Evolutionary conservation across 2,113 vertebrate species (phyloP).

Genomic region (Xenotilapia caudafasciata): DNA sequence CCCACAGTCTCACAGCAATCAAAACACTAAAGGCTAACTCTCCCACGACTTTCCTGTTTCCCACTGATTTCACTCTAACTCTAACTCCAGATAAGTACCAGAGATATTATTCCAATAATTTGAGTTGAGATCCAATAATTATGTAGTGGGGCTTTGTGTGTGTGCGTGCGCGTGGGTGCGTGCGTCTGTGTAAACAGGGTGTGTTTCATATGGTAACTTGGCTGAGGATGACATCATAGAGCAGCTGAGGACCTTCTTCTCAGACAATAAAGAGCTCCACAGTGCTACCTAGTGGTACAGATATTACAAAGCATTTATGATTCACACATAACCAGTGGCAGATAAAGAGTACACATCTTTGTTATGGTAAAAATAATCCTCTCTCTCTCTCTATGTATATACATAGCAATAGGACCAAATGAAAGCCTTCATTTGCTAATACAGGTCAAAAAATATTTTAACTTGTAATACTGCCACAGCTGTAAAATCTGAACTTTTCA

Average conservation of each 20-base stretch:
- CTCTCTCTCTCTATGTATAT: not conserved
- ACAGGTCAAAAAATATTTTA: not conserved
- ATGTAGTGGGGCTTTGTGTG: not conserved
- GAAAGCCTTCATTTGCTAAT: not conserved
- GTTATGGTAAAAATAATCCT: not conserved
- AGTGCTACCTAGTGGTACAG: not conserved
- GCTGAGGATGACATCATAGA: conserved; percentile 48
- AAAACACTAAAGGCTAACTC: conserved; percentile 38
- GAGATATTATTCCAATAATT: conserved; percentile 19
- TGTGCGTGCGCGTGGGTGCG: not conserved
- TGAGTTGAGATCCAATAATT: not conserved
- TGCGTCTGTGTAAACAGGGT: not conserved
- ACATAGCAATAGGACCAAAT: not conserved
- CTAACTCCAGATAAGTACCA: not conserved
- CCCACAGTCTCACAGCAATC: conserved; percentile 47
- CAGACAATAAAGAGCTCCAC: not conserved
- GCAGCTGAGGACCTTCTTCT: not conserved
- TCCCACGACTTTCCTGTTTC: conserved; percentile 8
- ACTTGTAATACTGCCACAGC: not conserved
- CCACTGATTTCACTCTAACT: not conserved
- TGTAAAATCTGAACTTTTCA: not conserved
- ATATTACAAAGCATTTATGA: not conserved
- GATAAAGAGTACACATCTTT: not conserved
- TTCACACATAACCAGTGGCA: not conserved
- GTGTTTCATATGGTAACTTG: conserved; percentile 50